Evolutionary conservation across 2,797 vertebrate species (phyloP), one percentile per base, ranked within the genome.

Genomic region (Ctenopoma kingsleyae): DNA sequence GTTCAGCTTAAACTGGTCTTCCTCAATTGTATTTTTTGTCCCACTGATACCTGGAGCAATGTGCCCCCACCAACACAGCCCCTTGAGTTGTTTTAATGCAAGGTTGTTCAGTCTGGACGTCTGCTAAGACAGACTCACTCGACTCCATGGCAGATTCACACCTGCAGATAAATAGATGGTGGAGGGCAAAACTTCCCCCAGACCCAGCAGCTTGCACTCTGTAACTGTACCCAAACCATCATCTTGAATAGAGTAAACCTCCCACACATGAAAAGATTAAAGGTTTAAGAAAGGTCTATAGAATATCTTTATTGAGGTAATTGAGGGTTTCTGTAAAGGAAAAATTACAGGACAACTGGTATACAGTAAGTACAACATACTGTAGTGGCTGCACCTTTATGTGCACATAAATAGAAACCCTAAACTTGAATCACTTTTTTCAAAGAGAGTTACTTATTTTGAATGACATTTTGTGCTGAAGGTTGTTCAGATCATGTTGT

Each of bases 311-410:
- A 64, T 63, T 70, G 64, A 59, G 25, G 32, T 86, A 87, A 90
- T 82, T 87, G 64, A 59, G 49, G 72, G 82, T 86, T 81, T 75
- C 43, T 30, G n/a, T 23, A 40, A 46, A 52, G 51, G 35, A 60
- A 25, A 83, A 78, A 86, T 85, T 84, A 82, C 32, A 90, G 74
- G 81, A 82, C 59, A 77, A 23, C 51, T 27, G 40, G 44, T 57
- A 38, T 49, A 43, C 5, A 43, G 16, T 17, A 72, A 58, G 60
- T 76, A 43, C 23, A 35, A 63, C 57, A 56, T 41, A 40, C 10
- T 62, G 46, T 10, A 67, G 6, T n/a, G 51, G 1, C 54, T 78
- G 58, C 71, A 82, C 63, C 49, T 79, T 68, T 52, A 41, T 60
- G 35, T 62, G 32, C 54, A 57, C 20, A 55, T 62, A 40, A 74